Evolutionary conservation across 64 coral and sea anemone genomes (phyloP).

Genomic region (Dendronephthya gigantea): DNA sequence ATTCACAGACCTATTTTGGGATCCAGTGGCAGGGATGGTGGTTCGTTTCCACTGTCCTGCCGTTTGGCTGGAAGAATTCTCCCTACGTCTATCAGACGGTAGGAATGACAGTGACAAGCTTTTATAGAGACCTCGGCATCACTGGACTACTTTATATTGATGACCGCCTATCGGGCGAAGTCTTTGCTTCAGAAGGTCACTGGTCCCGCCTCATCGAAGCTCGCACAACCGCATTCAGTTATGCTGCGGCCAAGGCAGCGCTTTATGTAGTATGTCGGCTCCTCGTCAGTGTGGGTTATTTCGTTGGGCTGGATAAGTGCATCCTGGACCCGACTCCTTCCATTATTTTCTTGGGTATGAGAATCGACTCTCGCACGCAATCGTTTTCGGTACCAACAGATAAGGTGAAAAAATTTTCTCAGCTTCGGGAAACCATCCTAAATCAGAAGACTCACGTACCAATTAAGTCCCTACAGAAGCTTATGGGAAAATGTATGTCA

Average conservation of each 20-base stretch:
- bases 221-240: background rate
- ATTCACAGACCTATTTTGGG: too few relatives aligned
- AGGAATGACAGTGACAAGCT: background rate
- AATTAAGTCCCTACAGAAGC: background rate
- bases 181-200: background rate
- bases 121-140: background rate
- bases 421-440: slow-evolving; percentile 7
- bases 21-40: background rate
- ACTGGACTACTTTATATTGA: slow-evolving; percentile 14
- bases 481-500: slow-evolving; percentile 30
- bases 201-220: background rate
- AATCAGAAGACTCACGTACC: background rate
- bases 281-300: background rate
- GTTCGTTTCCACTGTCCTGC: background rate
- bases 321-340: slow-evolving; percentile 3
- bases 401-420: slow-evolving; percentile 3
- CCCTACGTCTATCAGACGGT: slow-evolving; percentile 20
- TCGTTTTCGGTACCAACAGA: background rate
- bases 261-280: slow-evolving; percentile 24
- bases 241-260: slow-evolving; percentile 7
- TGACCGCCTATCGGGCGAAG: slow-evolving; percentile 25
- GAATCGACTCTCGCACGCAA: background rate
- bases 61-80: slow-evolving; percentile 28
- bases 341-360: slow-evolving; percentile 6
- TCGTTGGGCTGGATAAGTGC: slow-evolving; percentile 27